A percentile compares a stretch with the other conserved stretches of the same genome.
Conservation (phyloP, 2,888 invertebrate species). For the Cephonodes hylas region DNA sequence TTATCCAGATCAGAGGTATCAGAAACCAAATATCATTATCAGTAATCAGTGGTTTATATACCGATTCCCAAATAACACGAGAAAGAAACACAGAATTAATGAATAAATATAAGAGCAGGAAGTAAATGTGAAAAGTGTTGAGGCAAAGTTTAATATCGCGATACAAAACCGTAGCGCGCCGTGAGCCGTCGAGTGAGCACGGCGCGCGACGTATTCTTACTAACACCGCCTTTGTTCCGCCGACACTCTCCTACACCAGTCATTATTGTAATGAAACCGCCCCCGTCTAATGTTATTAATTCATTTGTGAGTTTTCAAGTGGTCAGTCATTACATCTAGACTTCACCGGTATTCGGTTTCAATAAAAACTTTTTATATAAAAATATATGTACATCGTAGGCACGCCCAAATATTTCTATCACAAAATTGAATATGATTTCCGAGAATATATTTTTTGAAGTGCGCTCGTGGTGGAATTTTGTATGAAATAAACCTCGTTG, state of each 20-base stretch:
- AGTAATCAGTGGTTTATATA: too few species aligned
- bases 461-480: background rate
- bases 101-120: background rate
- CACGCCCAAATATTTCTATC: background rate
- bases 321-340: background rate
- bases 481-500: background rate
- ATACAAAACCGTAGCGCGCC: background rate
- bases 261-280: background rate
- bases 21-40: background rate
- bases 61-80: too few species aligned
- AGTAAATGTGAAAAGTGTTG: background rate
- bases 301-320: background rate
- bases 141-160: slow-evolving; percentile 3
- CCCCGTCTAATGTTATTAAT: background rate
- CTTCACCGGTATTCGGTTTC: background rate
- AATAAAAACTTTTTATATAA: background rate
- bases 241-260: background rate
- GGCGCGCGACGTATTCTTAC: background rate
- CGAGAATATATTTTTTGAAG: background rate
- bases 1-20: too few species aligned
- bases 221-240: background rate
- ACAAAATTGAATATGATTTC: background rate
- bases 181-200: background rate
- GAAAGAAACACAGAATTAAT: background rate
- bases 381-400: background rate